These are phyloP conservation scores for Iphiclides podalirius DNA, from an alignment of 2,888 invertebrate genomes.

Conservation along the genomic window DNA sequence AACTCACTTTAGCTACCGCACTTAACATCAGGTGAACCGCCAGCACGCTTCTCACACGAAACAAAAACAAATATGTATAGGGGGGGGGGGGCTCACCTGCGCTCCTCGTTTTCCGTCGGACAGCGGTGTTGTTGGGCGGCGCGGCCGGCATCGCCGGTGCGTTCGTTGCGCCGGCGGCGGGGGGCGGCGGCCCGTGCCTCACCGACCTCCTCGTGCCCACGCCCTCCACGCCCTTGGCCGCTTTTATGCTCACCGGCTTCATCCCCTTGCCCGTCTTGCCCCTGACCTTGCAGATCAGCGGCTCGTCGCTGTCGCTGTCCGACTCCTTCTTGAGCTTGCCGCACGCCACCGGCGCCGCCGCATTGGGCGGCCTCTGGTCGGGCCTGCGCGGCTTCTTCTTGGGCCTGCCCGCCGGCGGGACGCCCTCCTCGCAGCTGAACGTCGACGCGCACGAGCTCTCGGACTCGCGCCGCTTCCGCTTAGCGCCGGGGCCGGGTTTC, in stretches of 20 bases:
- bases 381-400: constrained; percentile 62
- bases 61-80: too few species aligned
- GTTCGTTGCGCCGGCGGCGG: constrained; percentile 28
- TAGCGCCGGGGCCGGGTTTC: constrained; percentile 59
- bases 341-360: constrained; percentile 66
- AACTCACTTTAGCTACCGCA: too few species aligned
- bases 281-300: constrained; percentile 86
- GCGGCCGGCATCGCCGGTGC: constrained; percentile 46
- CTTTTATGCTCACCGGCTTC: constrained; percentile 35
- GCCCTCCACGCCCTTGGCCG: constrained; percentile 56
- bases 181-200: constrained; percentile 61
- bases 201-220: constrained; percentile 80
- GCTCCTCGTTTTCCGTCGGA: constrained; percentile 84
- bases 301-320: constrained; percentile 90
- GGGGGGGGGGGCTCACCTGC: constrained; percentile 82
- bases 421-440: constrained; percentile 79
- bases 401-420: constrained; percentile 55
- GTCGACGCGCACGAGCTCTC: constrained; percentile 86
- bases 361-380: constrained; percentile 67
- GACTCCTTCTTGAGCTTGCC: constrained; percentile 82
- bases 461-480: constrained; percentile 89
- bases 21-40: too few species aligned
- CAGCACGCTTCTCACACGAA: too few species aligned
- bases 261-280: constrained; percentile 51
- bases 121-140: constrained; percentile 46